phyloP scores from a whole-genome alignment of 2,797 vertebrate species.

The Tinamus major region DNA sequence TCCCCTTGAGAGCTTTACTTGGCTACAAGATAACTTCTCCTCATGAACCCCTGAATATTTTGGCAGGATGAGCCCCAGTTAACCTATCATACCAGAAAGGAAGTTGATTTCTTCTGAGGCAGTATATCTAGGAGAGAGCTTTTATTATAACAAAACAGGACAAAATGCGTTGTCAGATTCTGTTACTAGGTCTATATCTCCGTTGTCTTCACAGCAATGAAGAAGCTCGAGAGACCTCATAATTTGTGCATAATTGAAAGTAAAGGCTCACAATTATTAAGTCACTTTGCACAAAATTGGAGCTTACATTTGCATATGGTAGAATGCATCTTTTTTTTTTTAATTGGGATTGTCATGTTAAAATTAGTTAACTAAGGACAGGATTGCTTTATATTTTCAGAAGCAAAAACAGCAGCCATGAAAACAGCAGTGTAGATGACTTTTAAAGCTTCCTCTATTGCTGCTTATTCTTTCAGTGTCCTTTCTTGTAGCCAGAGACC shows the following conservation, averaged over 20 bases:
- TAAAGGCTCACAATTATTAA: background rate
- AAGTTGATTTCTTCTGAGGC: background rate
- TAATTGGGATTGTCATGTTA: background rate
- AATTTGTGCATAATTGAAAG: background rate
- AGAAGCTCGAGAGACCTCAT: background rate
- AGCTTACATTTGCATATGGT: background rate
- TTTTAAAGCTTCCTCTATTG: conserved; percentile 14
- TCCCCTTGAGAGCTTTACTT: background rate
- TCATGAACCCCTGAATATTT: background rate
- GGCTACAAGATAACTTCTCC: background rate
- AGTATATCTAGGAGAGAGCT: background rate
- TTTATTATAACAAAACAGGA: background rate
- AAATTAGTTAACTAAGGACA: background rate
- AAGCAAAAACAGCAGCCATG: background rate
- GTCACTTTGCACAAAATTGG: background rate
- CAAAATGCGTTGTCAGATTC: background rate
- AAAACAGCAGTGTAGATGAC: background rate
- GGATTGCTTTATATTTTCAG: background rate
- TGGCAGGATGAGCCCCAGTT: background rate
- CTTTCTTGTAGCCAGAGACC: background rate
- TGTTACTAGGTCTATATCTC: background rate
- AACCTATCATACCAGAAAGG: background rate
- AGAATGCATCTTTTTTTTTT: background rate
- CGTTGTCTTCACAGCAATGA: background rate
- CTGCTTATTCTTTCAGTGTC: background rate